Conservation (phyloP, 2,888 invertebrate species). For the Odontothrips loti region DNA sequence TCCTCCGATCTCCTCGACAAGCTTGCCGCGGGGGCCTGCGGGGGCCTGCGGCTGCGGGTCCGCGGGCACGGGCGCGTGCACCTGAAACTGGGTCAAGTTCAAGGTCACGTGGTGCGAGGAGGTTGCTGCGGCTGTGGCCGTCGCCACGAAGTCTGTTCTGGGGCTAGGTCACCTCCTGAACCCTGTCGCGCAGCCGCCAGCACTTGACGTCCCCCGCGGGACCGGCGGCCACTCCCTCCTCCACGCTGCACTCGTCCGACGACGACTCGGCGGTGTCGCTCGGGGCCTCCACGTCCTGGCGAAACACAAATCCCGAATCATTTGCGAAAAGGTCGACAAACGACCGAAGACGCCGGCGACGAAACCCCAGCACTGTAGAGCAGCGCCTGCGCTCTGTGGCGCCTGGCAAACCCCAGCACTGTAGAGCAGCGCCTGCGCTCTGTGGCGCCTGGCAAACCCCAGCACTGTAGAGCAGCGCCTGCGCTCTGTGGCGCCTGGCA, state of each 20-base stretch:
- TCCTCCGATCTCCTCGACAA: neutral
- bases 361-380: too few species aligned
- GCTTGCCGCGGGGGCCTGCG: neutral
- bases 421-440: too few species aligned
- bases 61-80: neutral
- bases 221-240: neutral
- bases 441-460: neutral
- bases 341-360: too few species aligned
- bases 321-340: too few species aligned
- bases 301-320: too few species aligned
- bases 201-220: neutral
- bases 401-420: neutral
- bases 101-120: neutral
- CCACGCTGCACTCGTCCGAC: neutral
- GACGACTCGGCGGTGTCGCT: neutral
- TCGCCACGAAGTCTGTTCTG: neutral
- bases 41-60: too few species aligned
- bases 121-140: neutral
- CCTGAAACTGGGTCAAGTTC: neutral
- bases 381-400: neutral
- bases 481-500: neutral
- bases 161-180: neutral
- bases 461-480: too few species aligned
- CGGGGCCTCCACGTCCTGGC: too few species aligned
- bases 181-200: neutral